phyloP scores from a whole-genome alignment of 1,140 invertebrate species.

The Drosophila chauvacae region DNA sequence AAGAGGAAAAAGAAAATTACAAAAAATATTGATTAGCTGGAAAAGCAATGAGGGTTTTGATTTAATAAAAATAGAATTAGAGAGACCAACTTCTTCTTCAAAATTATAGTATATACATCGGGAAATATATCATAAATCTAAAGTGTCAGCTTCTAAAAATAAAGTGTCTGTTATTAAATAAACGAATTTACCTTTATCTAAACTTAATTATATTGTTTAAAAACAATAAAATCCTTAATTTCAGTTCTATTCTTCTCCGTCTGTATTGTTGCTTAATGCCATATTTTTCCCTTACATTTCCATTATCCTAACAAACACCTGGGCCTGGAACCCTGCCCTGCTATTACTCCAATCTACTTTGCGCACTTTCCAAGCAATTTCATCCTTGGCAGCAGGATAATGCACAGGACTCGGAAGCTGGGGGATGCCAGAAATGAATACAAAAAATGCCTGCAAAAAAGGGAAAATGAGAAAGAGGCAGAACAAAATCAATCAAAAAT shows the following conservation, averaged over 20 bases:
- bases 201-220: not conserved
- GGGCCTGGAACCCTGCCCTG: not conserved
- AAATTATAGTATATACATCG: not conserved
- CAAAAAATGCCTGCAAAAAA: not conserved
- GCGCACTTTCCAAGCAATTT: conserved; percentile 78
- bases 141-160: not conserved
- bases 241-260: not conserved
- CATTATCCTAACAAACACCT: conserved; percentile 32
- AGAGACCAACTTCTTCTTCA: not conserved
- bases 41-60: not conserved
- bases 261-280: conserved; percentile 5
- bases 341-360: conserved; percentile 68
- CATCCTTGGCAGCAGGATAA: conserved; percentile 55
- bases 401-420: conserved; percentile 4
- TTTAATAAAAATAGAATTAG: not conserved
- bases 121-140: not conserved
- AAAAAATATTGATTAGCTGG: not conserved
- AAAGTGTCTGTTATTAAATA: not conserved
- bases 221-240: not conserved
- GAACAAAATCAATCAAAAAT: conserved; percentile 77
- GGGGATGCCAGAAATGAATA: conserved; percentile 27
- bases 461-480: conserved; percentile 23
- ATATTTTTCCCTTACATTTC: conserved; percentile 23
- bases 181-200: not conserved
- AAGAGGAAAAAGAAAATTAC: not conserved